Percentiles rank a stretch among this genome's conserved stretches.
Conservation (phyloP, 1,140 invertebrate genomes). For the Nylanderia fulva region DNA sequence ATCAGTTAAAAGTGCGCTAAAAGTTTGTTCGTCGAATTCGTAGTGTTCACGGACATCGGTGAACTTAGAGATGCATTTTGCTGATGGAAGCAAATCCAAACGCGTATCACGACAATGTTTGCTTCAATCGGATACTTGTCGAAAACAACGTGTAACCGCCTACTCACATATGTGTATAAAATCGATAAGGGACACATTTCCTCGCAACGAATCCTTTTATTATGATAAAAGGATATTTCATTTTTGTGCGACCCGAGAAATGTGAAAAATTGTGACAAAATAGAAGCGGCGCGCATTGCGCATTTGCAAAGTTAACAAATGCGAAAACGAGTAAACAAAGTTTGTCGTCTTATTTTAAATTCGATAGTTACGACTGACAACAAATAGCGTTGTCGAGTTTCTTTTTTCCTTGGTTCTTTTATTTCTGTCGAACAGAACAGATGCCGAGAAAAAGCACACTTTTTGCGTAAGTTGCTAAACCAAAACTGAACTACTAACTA, state of each 20-base stretch:
- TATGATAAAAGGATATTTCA: background rate
- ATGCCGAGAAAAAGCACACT: constrained; percentile 29
- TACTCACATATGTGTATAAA: constrained; percentile 21
- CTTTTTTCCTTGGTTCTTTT: constrained; percentile 15
- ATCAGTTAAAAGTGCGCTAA: constrained; percentile 51
- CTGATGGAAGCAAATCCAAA: background rate
- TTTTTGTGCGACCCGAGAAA: background rate
- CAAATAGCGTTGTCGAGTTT: constrained; percentile 30
- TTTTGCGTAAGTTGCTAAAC: constrained; percentile 50
- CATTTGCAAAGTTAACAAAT: constrained; percentile 23
- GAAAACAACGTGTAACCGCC: constrained; percentile 51
- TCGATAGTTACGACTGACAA: constrained; percentile 41
- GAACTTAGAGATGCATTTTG: constrained; percentile 57
- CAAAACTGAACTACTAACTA: constrained; percentile 59
- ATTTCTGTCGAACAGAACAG: constrained; percentile 16
- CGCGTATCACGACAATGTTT: constrained; percentile 62
- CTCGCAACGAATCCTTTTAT: constrained; percentile 34
- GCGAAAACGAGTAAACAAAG: constrained; percentile 27
- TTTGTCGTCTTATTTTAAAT: constrained; percentile 14
- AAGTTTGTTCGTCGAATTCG: constrained; percentile 30
- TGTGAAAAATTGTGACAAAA: constrained; percentile 2
- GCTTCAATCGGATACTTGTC: constrained; percentile 76
- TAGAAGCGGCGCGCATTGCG: background rate
- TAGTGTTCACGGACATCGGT: background rate
- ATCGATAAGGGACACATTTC: constrained; percentile 24